Conservation (phyloP, 2,888 invertebrate species). For the Steinernema scapterisci region DNA sequence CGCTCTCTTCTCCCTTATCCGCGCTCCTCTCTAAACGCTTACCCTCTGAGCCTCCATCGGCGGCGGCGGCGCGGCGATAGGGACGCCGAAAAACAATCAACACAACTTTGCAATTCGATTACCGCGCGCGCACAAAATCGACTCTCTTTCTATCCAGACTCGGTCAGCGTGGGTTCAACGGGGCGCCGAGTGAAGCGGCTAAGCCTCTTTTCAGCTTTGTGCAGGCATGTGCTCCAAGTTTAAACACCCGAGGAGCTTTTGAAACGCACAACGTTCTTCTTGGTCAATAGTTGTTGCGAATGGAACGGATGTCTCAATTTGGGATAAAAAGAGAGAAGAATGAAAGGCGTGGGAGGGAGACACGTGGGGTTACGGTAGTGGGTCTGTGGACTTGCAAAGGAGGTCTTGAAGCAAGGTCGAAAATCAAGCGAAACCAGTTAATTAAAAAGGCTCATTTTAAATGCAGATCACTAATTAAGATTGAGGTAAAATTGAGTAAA, state of each 20-base stretch:
- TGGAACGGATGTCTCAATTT: no score
- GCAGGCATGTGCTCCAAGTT: background rate
- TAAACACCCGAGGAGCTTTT: background rate
- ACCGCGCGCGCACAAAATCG: constrained; percentile 29
- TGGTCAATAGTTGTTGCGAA: no score
- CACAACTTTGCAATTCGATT: constrained; percentile 30
- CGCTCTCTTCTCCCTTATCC: background rate
- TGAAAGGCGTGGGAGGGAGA: no score
- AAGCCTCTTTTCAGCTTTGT: background rate
- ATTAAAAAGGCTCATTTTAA: no score
- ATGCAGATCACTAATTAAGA: no score
- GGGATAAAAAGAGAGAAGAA: no score
- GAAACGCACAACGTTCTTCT: background rate
- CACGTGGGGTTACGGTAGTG: no score
- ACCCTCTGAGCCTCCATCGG: background rate
- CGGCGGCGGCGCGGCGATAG: background rate
- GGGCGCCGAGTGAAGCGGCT: background rate
- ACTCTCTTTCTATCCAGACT: background rate
- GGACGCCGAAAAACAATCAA: constrained; percentile 31
- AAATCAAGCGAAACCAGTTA: no score
- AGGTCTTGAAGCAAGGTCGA: no score
- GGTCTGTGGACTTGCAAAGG: no score
- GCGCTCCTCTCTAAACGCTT: background rate
- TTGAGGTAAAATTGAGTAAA: no score
- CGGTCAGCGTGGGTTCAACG: no score